Conservation (phyloP, 2,888 invertebrate species). For the Heliconius sara region DNA sequence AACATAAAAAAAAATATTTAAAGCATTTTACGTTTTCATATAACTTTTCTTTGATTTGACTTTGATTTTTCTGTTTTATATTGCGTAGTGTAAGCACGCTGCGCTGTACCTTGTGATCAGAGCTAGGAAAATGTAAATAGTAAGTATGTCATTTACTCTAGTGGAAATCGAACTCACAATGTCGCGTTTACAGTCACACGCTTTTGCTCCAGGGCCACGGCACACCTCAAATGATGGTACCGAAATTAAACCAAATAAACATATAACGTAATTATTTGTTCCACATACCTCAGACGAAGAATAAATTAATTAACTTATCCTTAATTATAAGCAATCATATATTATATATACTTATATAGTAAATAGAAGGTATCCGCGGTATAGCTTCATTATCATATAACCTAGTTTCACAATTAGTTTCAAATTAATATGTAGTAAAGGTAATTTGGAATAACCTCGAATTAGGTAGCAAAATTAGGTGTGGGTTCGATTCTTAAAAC, state of each 20-base stretch:
- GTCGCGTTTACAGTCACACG: no score
- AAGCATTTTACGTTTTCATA: no score
- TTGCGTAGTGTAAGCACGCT: no score
- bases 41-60: no score
- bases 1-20: no score
- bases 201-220: no score
- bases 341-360: background rate
- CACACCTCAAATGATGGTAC: background rate
- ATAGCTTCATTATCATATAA: constrained; percentile 8
- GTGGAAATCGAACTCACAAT: no score
- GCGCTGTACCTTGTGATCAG: no score
- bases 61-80: no score
- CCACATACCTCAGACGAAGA: background rate
- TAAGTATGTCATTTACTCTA: no score
- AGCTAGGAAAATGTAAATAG: no score
- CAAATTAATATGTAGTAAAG: background rate
- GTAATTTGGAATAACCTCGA: no score
- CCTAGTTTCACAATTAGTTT: background rate
- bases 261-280: background rate
- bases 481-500: background rate
- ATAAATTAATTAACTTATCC: background rate
- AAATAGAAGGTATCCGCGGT: background rate
- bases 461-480: background rate
- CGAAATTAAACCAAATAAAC: background rate
- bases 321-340: background rate